Evolutionary conservation across 2,113 vertebrate genomes (phyloP).

Genomic region (Cryptoleucopteryx plumbea): DNA sequence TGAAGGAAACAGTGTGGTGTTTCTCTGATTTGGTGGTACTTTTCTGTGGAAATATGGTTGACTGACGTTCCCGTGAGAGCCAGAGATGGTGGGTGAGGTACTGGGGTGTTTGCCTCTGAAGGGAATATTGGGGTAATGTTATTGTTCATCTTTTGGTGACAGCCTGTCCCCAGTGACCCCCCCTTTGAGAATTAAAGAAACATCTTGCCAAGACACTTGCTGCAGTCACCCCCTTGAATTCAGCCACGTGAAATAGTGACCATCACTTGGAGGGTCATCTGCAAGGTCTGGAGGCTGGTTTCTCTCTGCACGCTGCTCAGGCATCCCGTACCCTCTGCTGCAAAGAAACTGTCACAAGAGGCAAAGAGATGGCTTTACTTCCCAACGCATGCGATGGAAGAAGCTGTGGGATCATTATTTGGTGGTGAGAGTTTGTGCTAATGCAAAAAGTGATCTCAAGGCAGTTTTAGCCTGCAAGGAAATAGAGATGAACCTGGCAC

Average conservation of each 20-base stretch:
- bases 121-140: neutral
- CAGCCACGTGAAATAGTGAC: neutral
- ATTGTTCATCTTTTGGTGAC: neutral
- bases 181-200: neutral
- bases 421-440: neutral
- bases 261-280: rapidly evolving
- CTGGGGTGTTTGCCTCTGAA: neutral
- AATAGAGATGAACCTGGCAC: neutral
- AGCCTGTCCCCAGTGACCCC: neutral
- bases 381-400: rapidly evolving
- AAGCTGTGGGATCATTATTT: neutral
- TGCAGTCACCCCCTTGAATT: neutral
- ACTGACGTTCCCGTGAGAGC: rapidly evolving
- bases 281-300: no score
- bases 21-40: neutral
- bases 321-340: no score
- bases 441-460: neutral
- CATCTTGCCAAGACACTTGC: neutral
- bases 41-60: rapidly evolving
- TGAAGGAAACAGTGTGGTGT: neutral
- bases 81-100: neutral
- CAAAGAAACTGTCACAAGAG: neutral
- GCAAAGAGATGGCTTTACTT: neutral
- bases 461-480: neutral
- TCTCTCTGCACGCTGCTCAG: neutral